Conservation (phyloP, 2,113 vertebrate species). For the Xerus inauris region DNA sequence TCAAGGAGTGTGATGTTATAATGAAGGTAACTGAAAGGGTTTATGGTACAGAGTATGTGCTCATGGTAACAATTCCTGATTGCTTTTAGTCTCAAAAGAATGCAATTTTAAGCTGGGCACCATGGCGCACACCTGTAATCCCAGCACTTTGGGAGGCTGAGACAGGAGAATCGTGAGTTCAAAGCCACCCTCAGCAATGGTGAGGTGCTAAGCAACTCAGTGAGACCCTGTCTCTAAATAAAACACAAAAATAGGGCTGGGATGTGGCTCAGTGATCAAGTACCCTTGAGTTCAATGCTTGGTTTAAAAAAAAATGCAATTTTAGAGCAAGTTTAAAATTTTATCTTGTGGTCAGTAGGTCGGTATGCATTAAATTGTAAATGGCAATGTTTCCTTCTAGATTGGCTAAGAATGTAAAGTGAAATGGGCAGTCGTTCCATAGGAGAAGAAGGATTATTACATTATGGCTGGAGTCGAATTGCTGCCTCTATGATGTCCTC, state of each 20-base stretch:
- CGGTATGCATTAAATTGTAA: not conserved
- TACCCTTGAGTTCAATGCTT: no score
- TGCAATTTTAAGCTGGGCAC: no score
- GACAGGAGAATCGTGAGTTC: no score
- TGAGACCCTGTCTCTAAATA: no score
- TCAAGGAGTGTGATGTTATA: not conserved
- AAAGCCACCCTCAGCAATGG: no score
- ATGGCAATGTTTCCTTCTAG: not conserved
- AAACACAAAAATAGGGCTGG: no score
- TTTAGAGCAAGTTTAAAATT: not conserved
- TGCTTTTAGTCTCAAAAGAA: not conserved
- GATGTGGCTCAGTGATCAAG: no score
- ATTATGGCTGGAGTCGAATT: not conserved
- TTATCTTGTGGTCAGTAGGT: not conserved
- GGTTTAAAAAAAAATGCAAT: not conserved
- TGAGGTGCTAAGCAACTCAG: no score
- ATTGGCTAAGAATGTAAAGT: not conserved
- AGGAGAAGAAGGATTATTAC: not conserved
- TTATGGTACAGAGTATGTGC: not conserved
- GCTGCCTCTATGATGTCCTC: not conserved
- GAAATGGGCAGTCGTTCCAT: not conserved
- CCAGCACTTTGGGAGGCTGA: no score
- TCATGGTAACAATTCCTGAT: not conserved
- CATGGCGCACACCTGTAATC: no score
- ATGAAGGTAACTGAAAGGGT: not conserved